Evolutionary conservation across 2,113 vertebrate genomes (phyloP), one percentile per base, ranked within the genome.

Genomic region (Pimephales promelas): DNA sequence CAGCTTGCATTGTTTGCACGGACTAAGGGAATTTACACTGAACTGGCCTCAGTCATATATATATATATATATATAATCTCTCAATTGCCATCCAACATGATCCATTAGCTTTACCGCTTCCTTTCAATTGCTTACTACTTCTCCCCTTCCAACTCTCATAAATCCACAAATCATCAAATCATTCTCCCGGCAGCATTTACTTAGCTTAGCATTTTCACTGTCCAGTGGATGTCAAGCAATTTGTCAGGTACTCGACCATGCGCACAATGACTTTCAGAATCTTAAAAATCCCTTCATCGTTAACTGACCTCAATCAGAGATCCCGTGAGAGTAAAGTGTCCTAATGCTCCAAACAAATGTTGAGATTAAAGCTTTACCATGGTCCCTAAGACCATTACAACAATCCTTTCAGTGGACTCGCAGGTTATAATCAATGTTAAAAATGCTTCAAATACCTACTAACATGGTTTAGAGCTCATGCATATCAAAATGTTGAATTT

Each of bases 251-350:
- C 43, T 82, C 47, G 61, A 82, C 52, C 43, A 71, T 84, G 83
- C 82, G 73, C 54, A 79, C 2, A 31, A 18, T 24, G 24, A 64
- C 73, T 82, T 74, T 78, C 24, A 78, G 47, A 28, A 18, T 52
- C 83, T 81, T n/a, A 76, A 79, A 87, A 87, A 90, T 89, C 83
- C 83, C 64, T 68, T 84, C 85, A 75, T 84, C 87, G 52, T 79
- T 75, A 66, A 64, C 79, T 77, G 83, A 88, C 80, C 82, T 68
- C 62, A 87, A 86, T 89, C 85, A 86, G 72, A 66, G 68, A 28
- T 59, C 13, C 8, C 3, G 40, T 43, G 45, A 6, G 57, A 49
- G 31, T 49, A 28, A 54, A 83, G 47, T 74, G 66, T 43, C 80
- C 75, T 54, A 73, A 79, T 80, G 40, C 66, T 70, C 31, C 0